phyloP scores from a whole-genome alignment of 2,888 invertebrate species.

The Hypomecis punctinalis region DNA sequence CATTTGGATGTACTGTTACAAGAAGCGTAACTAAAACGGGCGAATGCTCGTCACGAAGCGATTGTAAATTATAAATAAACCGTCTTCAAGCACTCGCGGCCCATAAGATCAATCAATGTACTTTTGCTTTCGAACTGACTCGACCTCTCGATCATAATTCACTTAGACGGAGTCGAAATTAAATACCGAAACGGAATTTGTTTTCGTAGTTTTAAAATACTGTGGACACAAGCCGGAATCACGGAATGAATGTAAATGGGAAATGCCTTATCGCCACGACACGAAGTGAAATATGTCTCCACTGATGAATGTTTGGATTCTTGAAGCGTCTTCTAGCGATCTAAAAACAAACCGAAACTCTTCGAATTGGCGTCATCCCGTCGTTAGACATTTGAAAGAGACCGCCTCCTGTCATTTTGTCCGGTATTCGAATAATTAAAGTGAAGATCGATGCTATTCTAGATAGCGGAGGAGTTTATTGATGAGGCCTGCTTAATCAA shows the following conservation, averaged over 20 bases:
- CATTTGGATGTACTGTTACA: constrained; percentile 65
- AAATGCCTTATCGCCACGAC: constrained; percentile 69
- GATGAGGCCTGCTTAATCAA: constrained; percentile 76
- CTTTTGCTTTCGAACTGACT: constrained; percentile 53
- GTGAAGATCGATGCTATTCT: constrained; percentile 65
- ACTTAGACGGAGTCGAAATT: constrained; percentile 39
- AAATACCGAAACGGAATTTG: constrained; percentile 52
- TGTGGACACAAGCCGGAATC: constrained; percentile 45
- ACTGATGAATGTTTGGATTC: constrained; percentile 74
- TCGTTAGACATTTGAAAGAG: constrained; percentile 62
- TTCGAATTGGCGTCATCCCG: constrained; percentile 65
- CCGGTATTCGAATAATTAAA: constrained; percentile 73
- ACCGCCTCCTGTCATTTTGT: constrained; percentile 67
- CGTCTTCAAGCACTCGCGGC: constrained; percentile 44
- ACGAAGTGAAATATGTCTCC: constrained; percentile 69
- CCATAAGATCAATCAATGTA: constrained; percentile 61
- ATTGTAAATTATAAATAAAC: constrained; percentile 69
- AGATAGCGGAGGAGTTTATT: constrained; percentile 69
- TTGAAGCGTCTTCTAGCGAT: constrained; percentile 65
- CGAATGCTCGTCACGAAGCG: constrained; percentile 66
- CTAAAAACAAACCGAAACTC: constrained; percentile 74
- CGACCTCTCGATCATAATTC: constrained; percentile 55
- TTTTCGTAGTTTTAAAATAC: constrained; percentile 76
- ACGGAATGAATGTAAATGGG: constrained; percentile 67
- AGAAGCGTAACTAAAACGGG: constrained; percentile 64